Evolutionary conservation across 2,888 invertebrate species (phyloP), one percentile per base, ranked within the genome.

Genomic region (Tachina grossa): DNA sequence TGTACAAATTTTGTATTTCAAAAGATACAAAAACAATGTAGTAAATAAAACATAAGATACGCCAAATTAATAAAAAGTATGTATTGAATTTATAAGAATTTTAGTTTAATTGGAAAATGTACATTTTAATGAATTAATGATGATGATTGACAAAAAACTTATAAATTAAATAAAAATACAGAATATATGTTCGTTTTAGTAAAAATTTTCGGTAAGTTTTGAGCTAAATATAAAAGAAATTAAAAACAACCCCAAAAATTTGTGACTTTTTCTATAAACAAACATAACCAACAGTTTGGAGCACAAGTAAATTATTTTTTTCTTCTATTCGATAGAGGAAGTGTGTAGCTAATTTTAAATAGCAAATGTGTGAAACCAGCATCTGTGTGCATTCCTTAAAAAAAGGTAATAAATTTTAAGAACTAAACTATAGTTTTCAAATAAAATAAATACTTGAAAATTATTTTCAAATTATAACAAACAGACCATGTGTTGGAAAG

Each of bases 61-160:
- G 59, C 55, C 14, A 74, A 45, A 39, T 61, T 41, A 75, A 47
- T 19, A 41, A 47, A 71, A 49, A 63, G 55, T 39, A 31, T 66
- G 22, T 10, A 51, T 80, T 13, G 57, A 83, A 53, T 65, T 75
- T 43, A 78, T 65, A 63, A 88, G 83, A 39, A 82, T 84, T 83
- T 88, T 41, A 82, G 87, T 87, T 43, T 87, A 80, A 84, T 87
- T 86, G 59, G 88, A 83, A 83, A 89, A 89, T 59, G 87, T 88
- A 83, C 88, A 88, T 75, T 88, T 89, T 49, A 76, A 86, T 49
- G 78, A 61, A 83, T 85, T 83, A 83, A 86, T 87, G 19, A 41
- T 86, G 13, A 16, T 59, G 16, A 69, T 49, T 13, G 9, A 41
- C 8, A 45, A 75, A 31, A 19, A 55, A 22, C 11, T 22, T 53